Conservation (phyloP, 1,140 invertebrate species). For the Onthophagus taurus region DNA sequence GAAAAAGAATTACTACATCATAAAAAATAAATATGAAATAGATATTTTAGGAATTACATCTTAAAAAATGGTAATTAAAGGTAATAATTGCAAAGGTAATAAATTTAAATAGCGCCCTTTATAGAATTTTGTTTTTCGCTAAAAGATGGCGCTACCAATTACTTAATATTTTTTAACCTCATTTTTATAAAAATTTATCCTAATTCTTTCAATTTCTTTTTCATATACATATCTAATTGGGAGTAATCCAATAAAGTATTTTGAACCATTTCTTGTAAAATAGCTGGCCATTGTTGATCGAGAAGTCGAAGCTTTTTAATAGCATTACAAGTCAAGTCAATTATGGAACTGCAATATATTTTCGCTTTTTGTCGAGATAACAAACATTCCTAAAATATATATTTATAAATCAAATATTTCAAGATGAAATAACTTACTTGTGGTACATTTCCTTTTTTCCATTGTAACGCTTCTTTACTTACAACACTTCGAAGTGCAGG, state of each 20-base stretch:
- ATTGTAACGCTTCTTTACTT: conserved; percentile 78
- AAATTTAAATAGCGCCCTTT: too few relatives aligned
- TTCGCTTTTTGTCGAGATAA: conserved; percentile 60
- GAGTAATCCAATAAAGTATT: conserved; percentile 67
- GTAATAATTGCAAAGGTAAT: background rate
- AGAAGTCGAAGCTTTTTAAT: conserved; percentile 63
- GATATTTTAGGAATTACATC: background rate
- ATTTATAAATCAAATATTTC: background rate
- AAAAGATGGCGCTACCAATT: background rate
- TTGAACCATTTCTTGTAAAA: conserved; percentile 63
- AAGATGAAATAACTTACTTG: conserved; percentile 40
- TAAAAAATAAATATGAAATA: background rate
- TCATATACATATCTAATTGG: conserved; percentile 66
- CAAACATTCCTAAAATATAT: conserved; percentile 51
- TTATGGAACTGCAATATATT: conserved; percentile 52
- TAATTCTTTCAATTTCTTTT: conserved; percentile 38
- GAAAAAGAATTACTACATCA: too few relatives aligned
- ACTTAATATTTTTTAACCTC: background rate
- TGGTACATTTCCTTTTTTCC: conserved; percentile 53
- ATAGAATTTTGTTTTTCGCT: too few relatives aligned
- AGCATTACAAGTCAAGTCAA: conserved; percentile 61
- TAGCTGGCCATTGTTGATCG: conserved; percentile 61
- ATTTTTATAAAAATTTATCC: conserved; percentile 13
- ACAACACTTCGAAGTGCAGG: conserved; percentile 68
- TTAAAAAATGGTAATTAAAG: too few relatives aligned